Evolutionary conservation across 2,797 vertebrate genomes (phyloP), one percentile per base, ranked within the genome.

Genomic region (Botia almorhae): DNA sequence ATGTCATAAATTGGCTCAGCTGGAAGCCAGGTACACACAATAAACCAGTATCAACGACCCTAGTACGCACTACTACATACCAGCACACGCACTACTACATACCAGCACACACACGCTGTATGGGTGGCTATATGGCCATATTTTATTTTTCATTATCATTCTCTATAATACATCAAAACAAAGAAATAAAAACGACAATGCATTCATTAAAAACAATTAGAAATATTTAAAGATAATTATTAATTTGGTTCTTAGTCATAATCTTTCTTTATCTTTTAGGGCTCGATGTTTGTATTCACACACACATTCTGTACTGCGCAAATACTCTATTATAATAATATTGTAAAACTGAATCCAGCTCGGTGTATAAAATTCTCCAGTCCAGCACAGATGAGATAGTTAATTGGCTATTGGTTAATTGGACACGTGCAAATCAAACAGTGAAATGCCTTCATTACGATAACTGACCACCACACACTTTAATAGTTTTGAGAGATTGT

Each of bases 1-100:
- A 90, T 88, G 88, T 91, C 92, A 92, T 90, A 92, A 92, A 93
- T 93, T 93, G 91, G 85, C 85, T 88, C 88, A 84, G 89, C 92
- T 92, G 90, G 89, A 93, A 90, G 89, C 89, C 88, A 90, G 90
- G 89, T 91, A 91, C 87, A 89, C 89, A 89, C 88, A 93, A 87
- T 88, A 86, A 87, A 85, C 88, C 85, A 86, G 85, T 89, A 88
- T 90, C 90, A 91, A 86, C 88, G 87, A 82, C 79, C 51, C 63
- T 85, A 81, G 50, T 87, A 90, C 89, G 85, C 90, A 90, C 60
- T 23, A 60, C 56, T 19, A 7, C 7, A 69, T 13, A 61, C 71
- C 21, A 36, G n/a, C 29, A 51, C 29, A 29, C 1, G 10, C 39
- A 43, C 39, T 43, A 10, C 39, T 43, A 43, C 39, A 43, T 43